A percentile compares a stretch with the other conserved stretches of the same genome.
Conservation (phyloP, 2,888 invertebrate genomes). For the Muschampia plurimacula region DNA sequence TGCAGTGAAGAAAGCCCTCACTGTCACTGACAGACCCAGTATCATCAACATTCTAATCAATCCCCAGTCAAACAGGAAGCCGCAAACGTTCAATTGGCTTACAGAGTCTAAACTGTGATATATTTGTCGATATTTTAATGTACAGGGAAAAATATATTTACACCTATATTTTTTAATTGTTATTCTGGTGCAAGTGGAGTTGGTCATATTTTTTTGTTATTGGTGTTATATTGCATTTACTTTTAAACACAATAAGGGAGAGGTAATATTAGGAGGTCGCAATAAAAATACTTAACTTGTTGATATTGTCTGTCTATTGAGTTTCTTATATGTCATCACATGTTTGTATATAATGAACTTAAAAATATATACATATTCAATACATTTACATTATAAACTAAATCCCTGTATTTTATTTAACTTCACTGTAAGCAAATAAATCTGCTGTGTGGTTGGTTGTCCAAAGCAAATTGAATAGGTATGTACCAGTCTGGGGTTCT, state of each 20-base stretch:
- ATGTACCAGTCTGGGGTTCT: conserved; percentile 57
- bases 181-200: conserved; percentile 26
- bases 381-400: conserved; percentile 83
- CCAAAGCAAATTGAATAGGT: conserved; percentile 73
- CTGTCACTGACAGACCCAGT: conserved; percentile 80
- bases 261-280: not conserved
- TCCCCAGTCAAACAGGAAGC: conserved; percentile 95
- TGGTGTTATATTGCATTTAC: not conserved
- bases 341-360: conserved; percentile 78
- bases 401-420: conserved; percentile 84
- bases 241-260: not conserved
- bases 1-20: conserved; percentile 89
- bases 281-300: conserved; percentile 25
- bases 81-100: conserved; percentile 96
- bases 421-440: conserved; percentile 78
- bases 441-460: conserved; percentile 71
- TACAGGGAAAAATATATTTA: conserved; percentile 38
- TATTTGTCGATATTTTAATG: conserved; percentile 3
- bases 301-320: conserved; percentile 79
- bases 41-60: conserved; percentile 96
- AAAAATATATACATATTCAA: conserved; percentile 73
- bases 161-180: conserved; percentile 26
- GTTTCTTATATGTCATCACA: conserved; percentile 67
- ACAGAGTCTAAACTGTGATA: conserved; percentile 95
- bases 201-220: conserved; percentile 25